Evolutionary conservation across 2,113 vertebrate species (phyloP), one percentile per base, ranked within the genome.

Genomic region (Pelecanus crispus): DNA sequence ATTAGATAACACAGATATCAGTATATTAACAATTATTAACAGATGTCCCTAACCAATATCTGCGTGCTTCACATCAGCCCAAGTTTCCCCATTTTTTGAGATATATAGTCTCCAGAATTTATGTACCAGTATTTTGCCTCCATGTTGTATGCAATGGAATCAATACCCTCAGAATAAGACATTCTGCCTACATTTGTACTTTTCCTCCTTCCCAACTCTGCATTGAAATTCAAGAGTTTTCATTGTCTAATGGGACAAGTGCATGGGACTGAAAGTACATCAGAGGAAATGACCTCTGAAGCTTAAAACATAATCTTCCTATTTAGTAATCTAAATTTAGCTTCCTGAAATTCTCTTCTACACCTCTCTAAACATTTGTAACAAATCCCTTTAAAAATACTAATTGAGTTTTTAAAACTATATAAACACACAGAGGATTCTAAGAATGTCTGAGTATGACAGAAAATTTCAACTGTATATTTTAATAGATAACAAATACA

Each of bases 401-500:
- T 85, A 58, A 53, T 3, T 47, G 25, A 55, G 24, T 29, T 89
- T 82, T 86, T 21, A 72, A 84, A 83, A 85, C 28, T 11, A 28
- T 38, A 36, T 28, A 72, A 86, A 88, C 13, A 63, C 20, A 75
- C 14, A 47, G 13, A 85, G 19, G 18, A 81, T 67, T 82, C 67
- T 45, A 90, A 70, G 92, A 47, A 75, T 44, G 31, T 71, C 42
- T 56, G 28, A 49, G 28, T 65, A 68, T 14, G 49, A 50, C 49
- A 75, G n/a, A 78, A 84, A 77, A 91, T 53, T 86, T 78, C 42
- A 94, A 92, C 68, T 34, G 34, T n/a, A 8, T 80, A 78, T 90
- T 91, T 86, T 92, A 96, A 94, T 72, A 92, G 52, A 87, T 74
- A 38, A 96, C 50, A 95, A 97, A 91, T 92, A 81, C 66, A 91